Evolutionary conservation across 1,140 invertebrate species (phyloP).

Genomic region (Procambarus virginalis): DNA sequence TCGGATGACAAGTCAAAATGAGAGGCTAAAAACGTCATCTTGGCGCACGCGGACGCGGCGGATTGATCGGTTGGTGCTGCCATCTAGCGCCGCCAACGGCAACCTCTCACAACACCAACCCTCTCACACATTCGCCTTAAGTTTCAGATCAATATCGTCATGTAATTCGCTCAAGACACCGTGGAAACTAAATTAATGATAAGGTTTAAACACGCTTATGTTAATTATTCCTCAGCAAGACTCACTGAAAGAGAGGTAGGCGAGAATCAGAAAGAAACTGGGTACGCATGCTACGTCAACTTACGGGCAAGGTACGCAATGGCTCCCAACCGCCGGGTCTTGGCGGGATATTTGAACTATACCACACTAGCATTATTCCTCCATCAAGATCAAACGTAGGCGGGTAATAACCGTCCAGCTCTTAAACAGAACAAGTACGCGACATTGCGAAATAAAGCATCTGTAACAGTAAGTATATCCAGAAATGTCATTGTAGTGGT

Average conservation of each 20-base stretch:
- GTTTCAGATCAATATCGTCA: constrained; percentile 61
- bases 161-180: constrained; percentile 6
- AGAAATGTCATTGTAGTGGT: background rate
- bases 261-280: background rate
- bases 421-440: background rate
- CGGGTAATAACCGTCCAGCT: background rate
- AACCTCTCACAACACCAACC: constrained; percentile 60
- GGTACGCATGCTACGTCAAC: constrained; percentile 35
- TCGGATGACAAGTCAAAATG: background rate
- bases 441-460: background rate
- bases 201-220: too few relatives aligned
- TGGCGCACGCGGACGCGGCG: constrained; percentile 43
- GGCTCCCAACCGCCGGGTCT: constrained; percentile 12
- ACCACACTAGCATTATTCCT: background rate
- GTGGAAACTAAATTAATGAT: background rate
- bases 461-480: background rate
- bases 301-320: constrained; percentile 45
- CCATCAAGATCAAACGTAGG: background rate
- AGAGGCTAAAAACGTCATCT: constrained; percentile 27
- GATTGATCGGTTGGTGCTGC: constrained; percentile 63
- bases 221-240: too few relatives aligned
- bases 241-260: too few relatives aligned
- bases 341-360: constrained; percentile 28
- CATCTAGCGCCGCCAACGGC: constrained; percentile 54
- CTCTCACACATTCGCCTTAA: constrained; percentile 46